phyloP scores from a whole-genome alignment of 2,113 vertebrate species.

The rat (Rattus norvegicus) region GRCr8 NC_086023.1:100332001-100332500 shows the following conservation, averaged over 20 bases:
- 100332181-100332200: slow-evolving; percentile 59
- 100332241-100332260: slow-evolving; percentile 61
- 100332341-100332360: background rate
- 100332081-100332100: slow-evolving; percentile 57
- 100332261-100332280: slow-evolving; percentile 3
- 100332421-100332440: background rate
- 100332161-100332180: slow-evolving; percentile 47
- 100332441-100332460: background rate
- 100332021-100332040: slow-evolving; percentile 52
- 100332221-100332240: slow-evolving; percentile 40
- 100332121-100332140: slow-evolving; percentile 46
- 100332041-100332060: slow-evolving; percentile 3
- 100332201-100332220: slow-evolving; percentile 46
- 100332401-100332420: background rate
- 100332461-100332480: background rate
- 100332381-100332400: slow-evolving; percentile 3
- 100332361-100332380: background rate
- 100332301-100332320: background rate
- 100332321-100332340: background rate
- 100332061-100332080: slow-evolving; percentile 32
- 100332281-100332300: slow-evolving; percentile 45
- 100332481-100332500: background rate
- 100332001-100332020: slow-evolving; percentile 67
- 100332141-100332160: slow-evolving; percentile 34
- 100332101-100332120: slow-evolving; percentile 38